Evolutionary conservation across 2,797 vertebrate species (phyloP).

Genomic region (Enteromius paludinosus): DNA sequence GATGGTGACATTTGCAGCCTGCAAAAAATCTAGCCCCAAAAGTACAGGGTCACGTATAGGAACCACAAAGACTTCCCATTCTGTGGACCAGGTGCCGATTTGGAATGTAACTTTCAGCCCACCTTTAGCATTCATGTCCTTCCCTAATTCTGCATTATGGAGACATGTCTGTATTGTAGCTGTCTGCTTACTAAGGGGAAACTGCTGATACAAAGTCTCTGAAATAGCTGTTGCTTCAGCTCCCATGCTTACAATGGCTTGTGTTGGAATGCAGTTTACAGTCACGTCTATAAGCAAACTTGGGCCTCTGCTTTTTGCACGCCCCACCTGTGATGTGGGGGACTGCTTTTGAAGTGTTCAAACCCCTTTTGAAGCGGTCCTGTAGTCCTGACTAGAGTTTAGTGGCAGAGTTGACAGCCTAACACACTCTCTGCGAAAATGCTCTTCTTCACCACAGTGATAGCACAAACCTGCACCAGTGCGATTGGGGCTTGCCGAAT

Average conservation of each 20-base stretch:
- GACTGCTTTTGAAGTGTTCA: too few species aligned
- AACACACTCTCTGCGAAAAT: background rate
- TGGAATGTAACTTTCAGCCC: background rate
- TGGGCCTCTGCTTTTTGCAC: background rate
- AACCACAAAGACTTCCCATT: constrained; percentile 28
- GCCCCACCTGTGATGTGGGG: background rate
- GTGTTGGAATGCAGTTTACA: constrained; percentile 2
- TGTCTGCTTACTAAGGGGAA: background rate
- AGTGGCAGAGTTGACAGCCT: background rate
- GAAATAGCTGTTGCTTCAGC: constrained; percentile 40
- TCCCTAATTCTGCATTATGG: constrained; percentile 9
- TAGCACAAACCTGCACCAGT: background rate
- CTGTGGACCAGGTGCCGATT: background rate
- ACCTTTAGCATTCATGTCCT: constrained; percentile 6
- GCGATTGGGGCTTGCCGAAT: background rate
- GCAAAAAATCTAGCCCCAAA: constrained; percentile 22
- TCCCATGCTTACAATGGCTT: constrained; percentile 27
- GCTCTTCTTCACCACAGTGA: constrained; percentile 13
- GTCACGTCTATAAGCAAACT: background rate
- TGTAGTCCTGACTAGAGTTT: background rate
- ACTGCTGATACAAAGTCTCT: constrained; percentile 19
- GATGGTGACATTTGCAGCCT: constrained; percentile 32
- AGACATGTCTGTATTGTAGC: background rate
- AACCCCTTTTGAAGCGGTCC: background rate
- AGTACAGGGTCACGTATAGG: constrained; percentile 39